phyloP scores from a whole-genome alignment of 2,113 vertebrate species.

The Rhinogobius similis region DNA sequence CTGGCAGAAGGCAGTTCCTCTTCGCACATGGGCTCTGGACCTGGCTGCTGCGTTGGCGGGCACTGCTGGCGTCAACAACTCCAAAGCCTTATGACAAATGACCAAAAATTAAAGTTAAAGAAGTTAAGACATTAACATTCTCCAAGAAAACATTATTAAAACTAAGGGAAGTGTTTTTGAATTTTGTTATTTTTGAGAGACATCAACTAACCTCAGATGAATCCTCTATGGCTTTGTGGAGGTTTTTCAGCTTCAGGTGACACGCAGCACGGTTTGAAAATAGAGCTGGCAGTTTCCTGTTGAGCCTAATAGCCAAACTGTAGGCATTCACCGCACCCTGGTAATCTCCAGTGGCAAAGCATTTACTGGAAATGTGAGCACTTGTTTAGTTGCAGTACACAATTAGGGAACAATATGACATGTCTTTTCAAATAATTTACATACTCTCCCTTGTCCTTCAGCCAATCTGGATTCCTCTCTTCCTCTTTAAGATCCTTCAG shows the following conservation, averaged over 20 bases:
- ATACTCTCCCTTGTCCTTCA: constrained; percentile 95
- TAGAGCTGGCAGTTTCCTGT: constrained; percentile 80
- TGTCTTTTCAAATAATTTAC: constrained; percentile 49
- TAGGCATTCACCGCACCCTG: constrained; percentile 89
- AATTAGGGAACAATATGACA: not conserved
- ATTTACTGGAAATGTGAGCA: constrained; percentile 78
- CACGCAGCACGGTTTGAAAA: constrained; percentile 93
- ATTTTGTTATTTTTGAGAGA: no score
- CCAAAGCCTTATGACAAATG: constrained; percentile 81
- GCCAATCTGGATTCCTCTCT: constrained; percentile 90
- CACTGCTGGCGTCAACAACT: constrained; percentile 87
- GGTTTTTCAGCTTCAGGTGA: constrained; percentile 90
- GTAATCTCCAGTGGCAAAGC: constrained; percentile 85
- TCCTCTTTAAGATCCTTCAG: constrained; percentile 86
- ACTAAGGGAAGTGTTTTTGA: no score
- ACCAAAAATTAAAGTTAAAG: not conserved
- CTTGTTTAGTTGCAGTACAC: not conserved
- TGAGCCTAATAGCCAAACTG: constrained; percentile 86
- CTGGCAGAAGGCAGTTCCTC: constrained; percentile 91
- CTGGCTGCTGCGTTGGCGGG: constrained; percentile 83
- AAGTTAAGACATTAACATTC: not conserved
- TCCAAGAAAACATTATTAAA: not conserved
- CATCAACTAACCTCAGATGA: constrained; percentile 84
- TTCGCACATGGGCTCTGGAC: constrained; percentile 84
- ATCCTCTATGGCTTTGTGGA: constrained; percentile 92